These are phyloP conservation scores for Ornithoptera priamus DNA, from an alignment of 2,888 invertebrate genomes.

Conservation along the genomic window DNA sequence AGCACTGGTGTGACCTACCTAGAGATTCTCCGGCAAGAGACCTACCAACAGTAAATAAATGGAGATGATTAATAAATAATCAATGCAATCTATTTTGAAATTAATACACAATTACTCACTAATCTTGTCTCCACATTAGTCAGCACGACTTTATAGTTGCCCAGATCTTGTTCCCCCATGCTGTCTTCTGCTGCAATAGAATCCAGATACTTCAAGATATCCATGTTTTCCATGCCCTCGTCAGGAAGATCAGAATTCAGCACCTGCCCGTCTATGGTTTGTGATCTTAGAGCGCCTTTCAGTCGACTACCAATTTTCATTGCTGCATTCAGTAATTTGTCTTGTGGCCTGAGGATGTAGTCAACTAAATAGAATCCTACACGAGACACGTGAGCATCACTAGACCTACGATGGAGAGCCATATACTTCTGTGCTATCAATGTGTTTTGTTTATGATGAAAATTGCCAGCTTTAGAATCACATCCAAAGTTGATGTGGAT, in stretches of 20 bases:
- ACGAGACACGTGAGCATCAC: no score
- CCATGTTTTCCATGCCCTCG: slow-evolving; percentile 60
- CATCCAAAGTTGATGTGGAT: no score
- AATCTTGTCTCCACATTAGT: slow-evolving; percentile 65
- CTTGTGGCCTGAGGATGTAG: slow-evolving; percentile 52
- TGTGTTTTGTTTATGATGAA: no score
- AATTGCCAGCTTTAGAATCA: no score
- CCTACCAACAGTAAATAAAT: no score
- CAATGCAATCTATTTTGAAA: no score
- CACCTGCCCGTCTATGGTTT: slow-evolving; percentile 75
- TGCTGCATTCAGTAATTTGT: slow-evolving; percentile 51
- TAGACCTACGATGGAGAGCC: no score
- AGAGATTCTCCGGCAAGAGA: no score
- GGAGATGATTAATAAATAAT: no score
- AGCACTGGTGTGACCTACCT: no score
- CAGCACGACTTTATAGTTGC: slow-evolving; percentile 67
- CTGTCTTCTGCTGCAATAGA: slow-evolving; percentile 65
- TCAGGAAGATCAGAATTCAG: slow-evolving; percentile 52
- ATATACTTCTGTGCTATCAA: no score
- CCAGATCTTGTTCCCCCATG: slow-evolving; percentile 59
- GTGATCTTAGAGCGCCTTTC: slow-evolving; percentile 81
- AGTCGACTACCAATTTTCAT: slow-evolving; percentile 80
- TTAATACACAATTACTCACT: slow-evolving; percentile 47
- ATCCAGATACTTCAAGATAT: slow-evolving; percentile 65
- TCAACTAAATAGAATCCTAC: no score